These are phyloP conservation scores for Hoplodrina blanda DNA, from an alignment of 2,888 invertebrate species.

Conservation along the genomic window DNA sequence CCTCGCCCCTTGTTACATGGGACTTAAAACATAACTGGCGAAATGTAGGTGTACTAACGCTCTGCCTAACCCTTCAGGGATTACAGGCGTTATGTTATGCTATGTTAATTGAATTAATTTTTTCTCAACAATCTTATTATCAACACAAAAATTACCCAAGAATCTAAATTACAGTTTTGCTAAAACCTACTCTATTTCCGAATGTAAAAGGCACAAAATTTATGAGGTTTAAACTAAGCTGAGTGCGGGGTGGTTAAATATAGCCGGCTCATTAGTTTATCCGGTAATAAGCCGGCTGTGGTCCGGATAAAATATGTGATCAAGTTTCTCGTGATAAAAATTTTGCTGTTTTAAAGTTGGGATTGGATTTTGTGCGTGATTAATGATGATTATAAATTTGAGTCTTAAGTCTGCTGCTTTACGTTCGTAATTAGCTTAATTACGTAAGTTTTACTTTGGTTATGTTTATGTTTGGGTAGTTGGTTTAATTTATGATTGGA, in stretches of 20 bases:
- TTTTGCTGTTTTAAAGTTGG: constrained; percentile 4
- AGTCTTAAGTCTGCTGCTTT: constrained; percentile 3
- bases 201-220: constrained; percentile 38
- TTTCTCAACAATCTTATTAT: no score
- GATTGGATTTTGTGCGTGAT: constrained; percentile 19
- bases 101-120: no score
- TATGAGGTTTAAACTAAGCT: constrained; percentile 51
- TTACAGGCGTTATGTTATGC: no score
- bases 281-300: constrained; percentile 48
- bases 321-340: constrained; percentile 37
- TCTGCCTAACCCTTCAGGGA: no score
- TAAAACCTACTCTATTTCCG: constrained; percentile 29
- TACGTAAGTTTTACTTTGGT: neutral
- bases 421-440: constrained; percentile 5
- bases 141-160: neutral
- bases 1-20: no score
- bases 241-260: constrained; percentile 40
- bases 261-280: constrained; percentile 51
- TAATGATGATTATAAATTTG: constrained; percentile 24
- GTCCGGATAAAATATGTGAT: constrained; percentile 53
- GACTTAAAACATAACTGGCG: no score
- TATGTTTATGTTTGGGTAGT: neutral
- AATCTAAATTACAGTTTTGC: constrained; percentile 8
- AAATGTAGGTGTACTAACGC: no score
- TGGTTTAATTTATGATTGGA: neutral